These are phyloP conservation scores for Trididemnum clinides DNA, from an alignment of 23 tunicate species.

Conservation along the genomic window DNA sequence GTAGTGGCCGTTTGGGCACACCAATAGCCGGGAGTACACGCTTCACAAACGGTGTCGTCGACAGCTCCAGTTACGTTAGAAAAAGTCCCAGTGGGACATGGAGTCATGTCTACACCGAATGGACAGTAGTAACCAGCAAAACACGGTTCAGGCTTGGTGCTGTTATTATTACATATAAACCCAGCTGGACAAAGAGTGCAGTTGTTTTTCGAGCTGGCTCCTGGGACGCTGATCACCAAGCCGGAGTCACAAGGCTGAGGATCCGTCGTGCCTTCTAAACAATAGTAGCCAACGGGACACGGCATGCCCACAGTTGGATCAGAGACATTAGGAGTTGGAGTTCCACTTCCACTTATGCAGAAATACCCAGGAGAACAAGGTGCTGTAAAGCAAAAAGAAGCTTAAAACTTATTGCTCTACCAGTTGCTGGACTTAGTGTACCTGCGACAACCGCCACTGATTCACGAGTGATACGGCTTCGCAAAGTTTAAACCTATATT, in stretches of 20 bases:
- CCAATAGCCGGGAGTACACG: conserved; percentile 92
- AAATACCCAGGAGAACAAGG: conserved; percentile 89
- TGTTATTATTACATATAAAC: conserved; percentile 70
- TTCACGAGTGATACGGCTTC: too few relatives aligned
- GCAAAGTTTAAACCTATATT: too few relatives aligned
- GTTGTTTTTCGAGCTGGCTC: conserved; percentile 60
- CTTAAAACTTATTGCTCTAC: background rate
- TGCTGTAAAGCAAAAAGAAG: conserved; percentile 35
- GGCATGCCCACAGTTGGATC: conserved; percentile 47
- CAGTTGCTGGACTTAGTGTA: too few relatives aligned
- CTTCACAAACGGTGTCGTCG: conserved; percentile 41
- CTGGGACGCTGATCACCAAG: conserved; percentile 59
- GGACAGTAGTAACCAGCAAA: conserved; percentile 88
- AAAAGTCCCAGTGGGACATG: conserved; percentile 90
- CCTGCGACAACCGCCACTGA: too few relatives aligned
- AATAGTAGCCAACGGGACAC: conserved; percentile 91
- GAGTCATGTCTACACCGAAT: conserved; percentile 41
- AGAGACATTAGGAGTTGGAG: conserved; percentile 87
- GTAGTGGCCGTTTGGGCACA: conserved; percentile 80
- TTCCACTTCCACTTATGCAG: conserved; percentile 86
- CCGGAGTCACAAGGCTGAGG: conserved; percentile 74
- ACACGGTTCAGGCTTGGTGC: conserved; percentile 73
- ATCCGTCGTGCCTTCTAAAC: conserved; percentile 81
- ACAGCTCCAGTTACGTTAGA: conserved; percentile 60
- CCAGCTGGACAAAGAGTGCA: conserved; percentile 91